phyloP scores from a whole-genome alignment of 2,888 invertebrate genomes.

The Melanostoma mellinum region DNA sequence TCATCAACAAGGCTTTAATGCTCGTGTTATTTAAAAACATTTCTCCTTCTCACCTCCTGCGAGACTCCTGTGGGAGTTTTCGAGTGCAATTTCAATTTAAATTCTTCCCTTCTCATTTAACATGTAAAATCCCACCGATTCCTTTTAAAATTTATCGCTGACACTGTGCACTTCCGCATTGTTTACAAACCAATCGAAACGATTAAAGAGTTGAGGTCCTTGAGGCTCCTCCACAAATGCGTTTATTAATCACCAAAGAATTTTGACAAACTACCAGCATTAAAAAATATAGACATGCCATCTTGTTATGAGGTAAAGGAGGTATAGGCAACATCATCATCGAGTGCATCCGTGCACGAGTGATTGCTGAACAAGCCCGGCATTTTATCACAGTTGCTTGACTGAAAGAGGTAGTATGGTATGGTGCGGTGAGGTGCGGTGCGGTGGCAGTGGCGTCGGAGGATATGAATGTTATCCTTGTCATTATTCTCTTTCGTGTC shows the following conservation, averaged over 20 bases:
- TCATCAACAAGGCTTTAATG: too few relatives aligned
- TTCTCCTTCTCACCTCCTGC: too few relatives aligned
- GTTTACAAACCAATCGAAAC: constrained; percentile 66
- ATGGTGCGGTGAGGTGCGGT: background rate
- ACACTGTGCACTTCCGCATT: constrained; percentile 52
- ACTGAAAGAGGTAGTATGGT: constrained; percentile 9
- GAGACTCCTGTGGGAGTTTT: background rate
- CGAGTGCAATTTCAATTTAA: constrained; percentile 13
- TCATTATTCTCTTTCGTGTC: constrained; percentile 82
- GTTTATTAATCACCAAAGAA: constrained; percentile 60
- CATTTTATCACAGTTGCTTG: constrained; percentile 59
- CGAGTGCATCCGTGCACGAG: constrained; percentile 70
- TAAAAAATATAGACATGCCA: constrained; percentile 45
- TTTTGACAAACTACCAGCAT: constrained; percentile 69
- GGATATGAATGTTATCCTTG: constrained; percentile 73
- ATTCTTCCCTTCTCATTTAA: background rate
- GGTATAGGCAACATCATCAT: constrained; percentile 62
- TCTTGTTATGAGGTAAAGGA: constrained; percentile 22
- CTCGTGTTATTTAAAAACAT: too few relatives aligned
- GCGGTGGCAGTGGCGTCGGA: background rate
- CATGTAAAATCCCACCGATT: background rate
- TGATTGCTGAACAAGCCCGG: constrained; percentile 71
- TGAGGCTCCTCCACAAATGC: constrained; percentile 52
- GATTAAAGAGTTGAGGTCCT: constrained; percentile 61
- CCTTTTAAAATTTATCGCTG: constrained; percentile 55